Base-by-base conservation (phyloP, 2,113 vertebrate species). In the Bungarus multicinctus region DNA sequence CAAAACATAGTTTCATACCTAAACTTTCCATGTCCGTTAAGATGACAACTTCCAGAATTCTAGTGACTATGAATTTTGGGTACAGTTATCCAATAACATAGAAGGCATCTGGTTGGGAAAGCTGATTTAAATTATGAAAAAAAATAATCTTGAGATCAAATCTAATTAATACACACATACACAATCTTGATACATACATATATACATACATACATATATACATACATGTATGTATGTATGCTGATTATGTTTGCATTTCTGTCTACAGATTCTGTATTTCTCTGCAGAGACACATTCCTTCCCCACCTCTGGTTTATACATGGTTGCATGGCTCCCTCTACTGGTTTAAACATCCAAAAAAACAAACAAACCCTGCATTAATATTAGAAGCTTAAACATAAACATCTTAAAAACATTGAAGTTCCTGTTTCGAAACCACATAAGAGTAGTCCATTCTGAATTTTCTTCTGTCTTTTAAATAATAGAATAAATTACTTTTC, bases 291-390 rank as follows among this genome's bases (percentile, higher is more conserved):
- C 7, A 85, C 52, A 3, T 10, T 85, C 81, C 0, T 34, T 52
- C 20, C 20, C 54, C 20, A 52, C 50, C 2, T 50, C 0, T 55
- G 88, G 88, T 45, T 86, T 25, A 93, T 45, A 89, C 60, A 89
- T 89, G 64, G 93, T 92, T 85, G 93, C 96, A 45, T 95, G 94
- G 95, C 96, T 96, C 96, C 97, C 96, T 58, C 97, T 97, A 92
- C 96, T 97, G 97, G 95, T 27, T 86, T 87, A 88, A 50, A 89
- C 45, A 94, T 16, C n/a, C n/a, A n/a, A n/a, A n/a, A n/a, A n/a
- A n/a, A 69, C 14, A 4, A 43, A 50, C 45, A 81, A 92, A 12
- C 2, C 64, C 47, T 22, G 23, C 27, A 74, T 50, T 20, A 64
- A 16, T 2, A 5, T 27, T 20, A 81, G 69, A 50, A 89, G 16